A percentile compares a stretch with the other conserved stretches of the same genome.
These are phyloP conservation scores for Dicyrtoma fusca DNA, from an alignment of 2,888 invertebrate genomes.

Conservation along the genomic window DNA sequence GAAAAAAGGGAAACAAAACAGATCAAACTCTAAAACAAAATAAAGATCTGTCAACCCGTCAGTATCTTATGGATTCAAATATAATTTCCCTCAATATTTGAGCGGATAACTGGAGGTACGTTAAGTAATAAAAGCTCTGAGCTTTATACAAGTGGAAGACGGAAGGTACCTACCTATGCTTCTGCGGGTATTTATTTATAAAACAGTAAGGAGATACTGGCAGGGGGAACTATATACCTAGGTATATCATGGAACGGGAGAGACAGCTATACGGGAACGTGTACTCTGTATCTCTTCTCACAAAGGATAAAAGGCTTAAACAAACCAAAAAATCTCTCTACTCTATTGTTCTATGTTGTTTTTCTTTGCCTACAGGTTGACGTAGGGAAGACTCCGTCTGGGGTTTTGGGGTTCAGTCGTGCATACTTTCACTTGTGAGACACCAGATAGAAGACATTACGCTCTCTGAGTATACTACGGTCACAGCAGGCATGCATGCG, in stretches of 20 bases:
- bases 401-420: too few species aligned
- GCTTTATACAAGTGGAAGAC: background rate
- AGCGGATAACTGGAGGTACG: background rate
- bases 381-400: too few species aligned
- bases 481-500: too few species aligned
- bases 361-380: too few species aligned
- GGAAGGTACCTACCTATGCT: too few species aligned
- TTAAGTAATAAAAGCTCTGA: background rate
- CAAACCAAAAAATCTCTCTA: too few species aligned
- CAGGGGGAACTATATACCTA: background rate
- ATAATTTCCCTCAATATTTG: background rate
- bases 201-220: too few species aligned
- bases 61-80: conserved; percentile 6
- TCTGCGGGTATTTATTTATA: too few species aligned
- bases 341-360: background rate
- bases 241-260: background rate
- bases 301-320: too few species aligned
- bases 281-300: background rate
- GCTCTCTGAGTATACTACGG: too few species aligned
- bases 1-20: background rate
- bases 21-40: conserved; percentile 1
- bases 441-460: too few species aligned
- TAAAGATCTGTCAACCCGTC: background rate
- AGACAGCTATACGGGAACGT: background rate
- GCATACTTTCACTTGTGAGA: too few species aligned